Evolutionary conservation across 2,113 vertebrate genomes (phyloP).

Genomic region (Callocephalon fimbriatum): DNA sequence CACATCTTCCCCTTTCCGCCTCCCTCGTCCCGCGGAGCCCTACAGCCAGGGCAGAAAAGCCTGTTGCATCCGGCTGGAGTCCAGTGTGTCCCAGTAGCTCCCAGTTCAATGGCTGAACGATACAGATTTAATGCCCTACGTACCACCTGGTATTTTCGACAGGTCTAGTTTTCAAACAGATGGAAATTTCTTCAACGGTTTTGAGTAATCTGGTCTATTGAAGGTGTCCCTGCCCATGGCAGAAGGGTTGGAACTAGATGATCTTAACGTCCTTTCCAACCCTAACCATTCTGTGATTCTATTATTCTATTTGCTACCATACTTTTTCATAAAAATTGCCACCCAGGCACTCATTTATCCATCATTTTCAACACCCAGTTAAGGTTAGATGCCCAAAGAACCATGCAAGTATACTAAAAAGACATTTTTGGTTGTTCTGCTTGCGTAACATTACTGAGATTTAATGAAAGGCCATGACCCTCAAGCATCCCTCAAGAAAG

Average conservation of each 20-base stretch:
- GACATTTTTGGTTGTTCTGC: neutral
- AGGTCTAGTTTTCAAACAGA: neutral
- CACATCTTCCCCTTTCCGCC: neutral
- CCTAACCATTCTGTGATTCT: neutral
- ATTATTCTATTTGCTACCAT: neutral
- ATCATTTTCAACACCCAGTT: neutral
- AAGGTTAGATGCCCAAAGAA: neutral
- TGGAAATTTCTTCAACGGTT: neutral
- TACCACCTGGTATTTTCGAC: neutral
- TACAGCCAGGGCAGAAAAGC: neutral
- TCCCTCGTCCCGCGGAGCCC: fast-evolving
- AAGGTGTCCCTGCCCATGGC: neutral
- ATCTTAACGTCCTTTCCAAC: neutral
- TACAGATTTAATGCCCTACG: fast-evolving
- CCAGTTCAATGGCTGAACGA: neutral
- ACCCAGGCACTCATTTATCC: neutral
- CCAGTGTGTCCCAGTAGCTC: neutral
- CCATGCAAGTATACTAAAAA: neutral
- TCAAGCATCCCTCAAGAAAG: neutral
- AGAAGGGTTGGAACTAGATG: neutral
- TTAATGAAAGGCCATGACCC: neutral
- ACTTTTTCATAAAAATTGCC: neutral
- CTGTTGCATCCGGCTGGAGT: neutral
- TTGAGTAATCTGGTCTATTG: neutral
- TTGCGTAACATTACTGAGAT: neutral